Base-by-base conservation (phyloP, 2,888 invertebrate species). In the Lithophane socia region DNA sequence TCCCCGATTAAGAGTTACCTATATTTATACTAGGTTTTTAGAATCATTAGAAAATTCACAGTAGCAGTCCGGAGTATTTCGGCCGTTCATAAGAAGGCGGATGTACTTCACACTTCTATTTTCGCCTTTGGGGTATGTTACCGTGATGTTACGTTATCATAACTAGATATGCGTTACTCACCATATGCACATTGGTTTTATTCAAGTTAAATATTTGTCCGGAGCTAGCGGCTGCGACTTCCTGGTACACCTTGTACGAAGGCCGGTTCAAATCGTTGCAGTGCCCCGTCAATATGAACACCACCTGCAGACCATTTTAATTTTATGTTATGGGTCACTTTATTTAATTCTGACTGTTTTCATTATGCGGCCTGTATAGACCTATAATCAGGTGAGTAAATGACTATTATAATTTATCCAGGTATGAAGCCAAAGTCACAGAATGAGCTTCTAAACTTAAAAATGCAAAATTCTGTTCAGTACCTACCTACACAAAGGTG, bases 201-300 rank as follows among this genome's bases (percentile, higher is more conserved):
- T 98, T 97, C 81, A 98, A 94, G 86, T 98, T 97, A 90, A 98
- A 98, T 73, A 98, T 97, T 92, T 98, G 98, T 18, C 98, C 98
- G 24, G 98, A 97, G 82, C 98, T 98, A 5, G 98, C 97, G 0
- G 98, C 97, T 0, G 98, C 98, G 60, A 98, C 97, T 89, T 97
- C 97, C 87, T 98, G 97, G 92, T 97, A 98, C n/a, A 98, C 98
- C 84, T 97, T 94, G 92, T 97, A 98, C 0, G 97, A 97, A 0
- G 97, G 97, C 83, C 97, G 97, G 13, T 97, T 93, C 73, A 97
- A 93, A 87, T 98, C 97, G 54, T 97, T 97, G 92, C 98, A 98
- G 83, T 97, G 96, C 0, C 98, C 98, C 0, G 98, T 98, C 92
- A 98, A 94, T 0, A 98, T 97, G 92, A 98, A 98, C 65, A 98